These are phyloP conservation scores for Oryzias javanicus DNA, from an alignment of 2,113 vertebrate species.

Conservation along the genomic window DNA sequence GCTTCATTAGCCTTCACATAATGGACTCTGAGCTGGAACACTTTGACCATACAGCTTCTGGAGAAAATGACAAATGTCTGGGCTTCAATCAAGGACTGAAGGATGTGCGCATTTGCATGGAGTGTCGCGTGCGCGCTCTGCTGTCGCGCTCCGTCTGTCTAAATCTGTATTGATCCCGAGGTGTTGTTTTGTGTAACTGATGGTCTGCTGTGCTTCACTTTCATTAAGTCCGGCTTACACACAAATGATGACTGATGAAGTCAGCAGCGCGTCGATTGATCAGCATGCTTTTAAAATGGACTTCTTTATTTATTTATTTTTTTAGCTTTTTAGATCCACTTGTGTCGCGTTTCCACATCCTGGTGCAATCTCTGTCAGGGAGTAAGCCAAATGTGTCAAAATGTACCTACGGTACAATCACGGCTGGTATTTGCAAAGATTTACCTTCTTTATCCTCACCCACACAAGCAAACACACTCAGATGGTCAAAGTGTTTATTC, in stretches of 20 bases:
- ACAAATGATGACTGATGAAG: constrained; percentile 64
- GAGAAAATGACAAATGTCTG: constrained; percentile 51
- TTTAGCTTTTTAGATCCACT: constrained; percentile 1
- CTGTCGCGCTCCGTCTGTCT: constrained; percentile 26
- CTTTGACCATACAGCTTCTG: constrained; percentile 36
- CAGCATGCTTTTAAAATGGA: constrained; percentile 27
- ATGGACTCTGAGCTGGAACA: constrained; percentile 54
- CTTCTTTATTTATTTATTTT: constrained; percentile 13
- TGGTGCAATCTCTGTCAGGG: not conserved
- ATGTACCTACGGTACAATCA: constrained; percentile 16
- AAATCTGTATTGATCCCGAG: constrained; percentile 60
- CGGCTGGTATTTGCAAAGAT: constrained; percentile 17
- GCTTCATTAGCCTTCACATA: constrained; percentile 63
- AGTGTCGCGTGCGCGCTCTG: constrained; percentile 14
- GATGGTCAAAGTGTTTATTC: constrained; percentile 27
- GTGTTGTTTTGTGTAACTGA: constrained; percentile 62
- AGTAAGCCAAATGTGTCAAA: constrained; percentile 6
- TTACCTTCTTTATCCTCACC: constrained; percentile 8
- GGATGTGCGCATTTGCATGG: constrained; percentile 26
- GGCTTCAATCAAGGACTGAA: constrained; percentile 61
- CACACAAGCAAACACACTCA: constrained; percentile 15
- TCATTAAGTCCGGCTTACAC: constrained; percentile 53
- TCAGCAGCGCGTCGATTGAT: constrained; percentile 41
- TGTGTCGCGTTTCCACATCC: not conserved
- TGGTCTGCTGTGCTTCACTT: constrained; percentile 57